Conservation (phyloP, 2,888 invertebrate genomes). For the Amphipyra tragopoginis region DNA sequence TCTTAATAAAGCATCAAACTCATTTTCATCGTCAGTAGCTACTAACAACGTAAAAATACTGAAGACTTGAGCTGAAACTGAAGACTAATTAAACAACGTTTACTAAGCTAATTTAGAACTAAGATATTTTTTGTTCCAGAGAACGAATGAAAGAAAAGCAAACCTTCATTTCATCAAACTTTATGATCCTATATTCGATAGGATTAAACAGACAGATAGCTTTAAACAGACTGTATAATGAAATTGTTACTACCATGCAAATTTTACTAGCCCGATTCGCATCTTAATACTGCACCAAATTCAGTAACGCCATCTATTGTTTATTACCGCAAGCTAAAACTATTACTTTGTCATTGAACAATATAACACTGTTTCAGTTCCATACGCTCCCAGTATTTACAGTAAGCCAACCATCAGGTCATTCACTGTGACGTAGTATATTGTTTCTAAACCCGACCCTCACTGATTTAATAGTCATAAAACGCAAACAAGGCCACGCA, state of each 20-base stretch:
- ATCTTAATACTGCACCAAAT: conserved; percentile 31
- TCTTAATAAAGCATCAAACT: conserved; percentile 7
- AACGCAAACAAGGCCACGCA: conserved; percentile 55
- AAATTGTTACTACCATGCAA: conserved; percentile 43
- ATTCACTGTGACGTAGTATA: conserved; percentile 24
- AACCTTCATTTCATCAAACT: conserved; percentile 38
- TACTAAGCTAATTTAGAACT: conserved; percentile 20
- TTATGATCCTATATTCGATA: conserved; percentile 34
- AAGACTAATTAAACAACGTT: conserved; percentile 26
- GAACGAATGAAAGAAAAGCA: conserved; percentile 18
- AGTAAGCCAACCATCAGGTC: conserved; percentile 13
- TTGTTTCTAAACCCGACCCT: conserved; percentile 45
- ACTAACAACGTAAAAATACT: conserved; percentile 10
- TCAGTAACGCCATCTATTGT: conserved; percentile 44
- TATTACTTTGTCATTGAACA: conserved; percentile 21
- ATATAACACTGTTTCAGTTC: conserved; percentile 13
- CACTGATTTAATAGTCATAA: conserved; percentile 57
- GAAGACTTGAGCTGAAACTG: not conserved
- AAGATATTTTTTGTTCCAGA: conserved; percentile 15
- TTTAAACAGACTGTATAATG: conserved; percentile 37
- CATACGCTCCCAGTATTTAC: conserved; percentile 3
- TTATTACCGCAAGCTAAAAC: conserved; percentile 21
- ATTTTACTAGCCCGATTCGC: conserved; percentile 37
- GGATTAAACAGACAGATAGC: conserved; percentile 27
- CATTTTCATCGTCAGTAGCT: conserved; percentile 8